Evolutionary conservation across 2,797 vertebrate species (phyloP).

Genomic region (Trematomus bernacchii): DNA sequence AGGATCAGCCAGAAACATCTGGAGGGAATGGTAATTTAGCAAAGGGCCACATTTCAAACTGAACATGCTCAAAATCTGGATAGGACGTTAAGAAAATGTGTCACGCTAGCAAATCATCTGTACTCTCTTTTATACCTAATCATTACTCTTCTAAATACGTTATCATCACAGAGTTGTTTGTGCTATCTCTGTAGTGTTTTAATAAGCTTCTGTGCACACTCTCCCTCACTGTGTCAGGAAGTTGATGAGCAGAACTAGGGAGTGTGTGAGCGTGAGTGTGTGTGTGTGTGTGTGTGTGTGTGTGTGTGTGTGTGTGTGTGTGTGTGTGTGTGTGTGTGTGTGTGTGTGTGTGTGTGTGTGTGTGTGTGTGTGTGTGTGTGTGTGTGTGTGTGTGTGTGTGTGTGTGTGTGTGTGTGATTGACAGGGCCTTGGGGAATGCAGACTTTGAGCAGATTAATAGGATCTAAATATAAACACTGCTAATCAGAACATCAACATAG

Average conservation of each 20-base stretch:
- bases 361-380: not conserved
- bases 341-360: constrained; percentile 5
- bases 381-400: not conserved
- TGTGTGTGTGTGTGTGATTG: constrained; percentile 16
- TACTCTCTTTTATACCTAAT: not conserved
- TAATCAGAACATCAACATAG: constrained; percentile 76
- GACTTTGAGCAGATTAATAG: constrained; percentile 63
- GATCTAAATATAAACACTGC: constrained; percentile 74
- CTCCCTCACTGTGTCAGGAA: constrained; percentile 11
- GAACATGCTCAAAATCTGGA: not conserved
- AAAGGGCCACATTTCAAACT: constrained; percentile 6
- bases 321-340: constrained; percentile 1
- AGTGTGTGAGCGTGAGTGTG: not conserved
- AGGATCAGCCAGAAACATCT: constrained; percentile 22
- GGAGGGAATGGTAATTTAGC: constrained; percentile 15
- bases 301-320: not conserved
- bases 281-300: constrained; percentile 1
- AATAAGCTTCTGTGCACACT: constrained; percentile 8
- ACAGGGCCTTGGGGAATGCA: constrained; percentile 44
- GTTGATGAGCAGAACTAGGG: constrained; percentile 19
- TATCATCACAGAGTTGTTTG: not conserved
- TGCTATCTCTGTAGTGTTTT: not conserved
- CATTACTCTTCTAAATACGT: not conserved
- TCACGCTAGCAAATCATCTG: not conserved
- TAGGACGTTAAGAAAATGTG: not conserved